These are phyloP conservation scores for Saguinus midas DNA, from an alignment of 2,113 vertebrate species.

Conservation along the genomic window DNA sequence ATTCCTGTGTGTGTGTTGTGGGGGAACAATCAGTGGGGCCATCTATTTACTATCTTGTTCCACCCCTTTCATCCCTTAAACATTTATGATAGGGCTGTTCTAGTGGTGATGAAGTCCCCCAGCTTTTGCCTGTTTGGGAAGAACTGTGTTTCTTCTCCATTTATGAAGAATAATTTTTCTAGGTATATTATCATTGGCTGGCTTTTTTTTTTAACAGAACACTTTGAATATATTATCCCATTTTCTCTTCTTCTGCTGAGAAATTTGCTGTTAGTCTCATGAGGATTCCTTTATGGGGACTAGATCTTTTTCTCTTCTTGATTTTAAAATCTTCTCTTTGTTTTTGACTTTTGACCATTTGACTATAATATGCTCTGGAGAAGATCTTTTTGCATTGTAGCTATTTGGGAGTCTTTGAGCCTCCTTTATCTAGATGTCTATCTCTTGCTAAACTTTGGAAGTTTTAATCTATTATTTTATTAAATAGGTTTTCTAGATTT, in stretches of 20 bases:
- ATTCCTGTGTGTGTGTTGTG: too few species aligned
- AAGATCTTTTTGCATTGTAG: not conserved
- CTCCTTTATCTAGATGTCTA: not conserved
- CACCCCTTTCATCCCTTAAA: not conserved
- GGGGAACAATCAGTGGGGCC: too few species aligned
- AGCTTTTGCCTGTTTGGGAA: not conserved
- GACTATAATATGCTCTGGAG: not conserved
- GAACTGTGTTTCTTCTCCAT: not conserved
- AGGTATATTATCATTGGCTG: not conserved
- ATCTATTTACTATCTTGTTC: not conserved
- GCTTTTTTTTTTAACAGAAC: too few species aligned
- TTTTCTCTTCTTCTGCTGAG: too few species aligned
- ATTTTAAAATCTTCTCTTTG: too few species aligned
- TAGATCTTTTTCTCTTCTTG: too few species aligned
- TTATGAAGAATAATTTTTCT: not conserved
- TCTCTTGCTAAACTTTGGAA: not conserved
- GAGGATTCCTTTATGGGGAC: too few species aligned
- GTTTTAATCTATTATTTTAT: not conserved
- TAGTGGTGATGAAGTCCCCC: not conserved
- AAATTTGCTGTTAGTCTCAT: too few species aligned
- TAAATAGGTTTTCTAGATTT: not conserved
- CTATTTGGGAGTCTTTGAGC: not conserved
- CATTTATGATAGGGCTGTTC: not conserved
- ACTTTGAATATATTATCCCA: too few species aligned
- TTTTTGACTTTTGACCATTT: too few species aligned